phyloP scores from a whole-genome alignment of 2,113 vertebrate genomes.

The Crotalus helleri region DNA sequence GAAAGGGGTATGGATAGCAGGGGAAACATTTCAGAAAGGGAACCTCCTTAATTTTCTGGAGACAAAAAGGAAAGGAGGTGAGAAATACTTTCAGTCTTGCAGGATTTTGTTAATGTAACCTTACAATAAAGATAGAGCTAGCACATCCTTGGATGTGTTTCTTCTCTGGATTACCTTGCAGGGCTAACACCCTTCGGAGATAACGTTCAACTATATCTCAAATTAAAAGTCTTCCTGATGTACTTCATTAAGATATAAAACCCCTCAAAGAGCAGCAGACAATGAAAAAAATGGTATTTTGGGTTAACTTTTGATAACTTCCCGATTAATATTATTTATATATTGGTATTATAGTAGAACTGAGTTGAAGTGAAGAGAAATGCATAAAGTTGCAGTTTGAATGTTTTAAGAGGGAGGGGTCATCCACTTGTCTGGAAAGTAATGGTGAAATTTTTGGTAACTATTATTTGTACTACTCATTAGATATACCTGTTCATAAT shows the following conservation, averaged over 20 bases:
- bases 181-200: background rate
- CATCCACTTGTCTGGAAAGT: background rate
- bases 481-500: background rate
- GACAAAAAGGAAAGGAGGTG: background rate
- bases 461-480: background rate
- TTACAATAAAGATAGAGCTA: background rate
- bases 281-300: background rate
- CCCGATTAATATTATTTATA: background rate
- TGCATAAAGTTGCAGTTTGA: background rate
- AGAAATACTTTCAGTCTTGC: background rate
- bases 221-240: slow-evolving; percentile 11
- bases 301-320: background rate
- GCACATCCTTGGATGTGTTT: background rate
- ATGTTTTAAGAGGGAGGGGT: background rate
- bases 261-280: background rate
- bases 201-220: background rate
- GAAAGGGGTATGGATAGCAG: background rate
- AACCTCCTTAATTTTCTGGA: background rate
- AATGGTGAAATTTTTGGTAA: background rate
- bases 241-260: background rate
- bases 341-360: background rate
- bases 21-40: background rate
- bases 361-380: background rate
- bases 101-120: background rate
- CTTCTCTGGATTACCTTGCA: background rate